These are phyloP conservation scores for Buceros bicornis DNA, from an alignment of 2,797 vertebrate genomes.

Conservation along the genomic window DNA sequence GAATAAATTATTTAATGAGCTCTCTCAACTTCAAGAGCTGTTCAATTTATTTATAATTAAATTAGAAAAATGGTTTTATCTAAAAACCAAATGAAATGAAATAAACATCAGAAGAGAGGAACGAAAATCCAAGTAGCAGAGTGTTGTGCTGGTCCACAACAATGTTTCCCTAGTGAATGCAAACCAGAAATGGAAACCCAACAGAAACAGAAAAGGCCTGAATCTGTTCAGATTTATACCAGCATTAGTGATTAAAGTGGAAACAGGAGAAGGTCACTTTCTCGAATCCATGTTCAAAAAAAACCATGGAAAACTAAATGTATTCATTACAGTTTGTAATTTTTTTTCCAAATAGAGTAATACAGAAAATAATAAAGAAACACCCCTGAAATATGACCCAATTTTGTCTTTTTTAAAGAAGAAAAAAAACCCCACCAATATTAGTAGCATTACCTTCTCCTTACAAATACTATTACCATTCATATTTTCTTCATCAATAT, in stretches of 20 bases:
- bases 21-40: not conserved
- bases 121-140: not conserved
- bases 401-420: not conserved
- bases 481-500: not conserved
- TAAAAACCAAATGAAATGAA: not conserved
- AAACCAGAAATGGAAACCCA: not conserved
- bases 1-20: not conserved
- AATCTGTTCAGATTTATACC: not conserved
- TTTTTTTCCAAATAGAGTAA: not conserved
- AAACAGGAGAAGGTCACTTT: not conserved
- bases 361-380: not conserved
- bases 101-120: not conserved
- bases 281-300: fast-evolving
- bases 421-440: not conserved
- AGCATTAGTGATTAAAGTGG: not conserved
- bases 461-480: not conserved
- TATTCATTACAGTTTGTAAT: not conserved
- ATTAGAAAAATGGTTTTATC: not conserved
- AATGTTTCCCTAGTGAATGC: not conserved
- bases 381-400: not conserved
- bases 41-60: not conserved
- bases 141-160: not conserved
- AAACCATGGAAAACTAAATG: not conserved
- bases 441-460: not conserved
- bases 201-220: not conserved